Base-by-base conservation (phyloP, 2,888 invertebrate species). In the Prenolepis imparis region DNA sequence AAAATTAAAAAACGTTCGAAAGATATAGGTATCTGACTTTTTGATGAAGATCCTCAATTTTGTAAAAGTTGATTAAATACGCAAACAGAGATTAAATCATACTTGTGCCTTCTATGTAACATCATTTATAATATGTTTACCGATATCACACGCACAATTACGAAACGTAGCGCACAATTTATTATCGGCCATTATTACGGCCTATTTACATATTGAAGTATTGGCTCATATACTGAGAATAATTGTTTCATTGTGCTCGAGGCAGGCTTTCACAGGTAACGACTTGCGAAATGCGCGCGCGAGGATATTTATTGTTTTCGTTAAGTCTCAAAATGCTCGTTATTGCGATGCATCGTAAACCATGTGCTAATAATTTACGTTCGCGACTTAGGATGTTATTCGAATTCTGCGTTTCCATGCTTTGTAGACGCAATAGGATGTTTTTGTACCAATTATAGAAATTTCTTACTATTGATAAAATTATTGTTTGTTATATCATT, bases 231-330 rank as follows among this genome's bases (percentile, higher is more conserved):
- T 44, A n/a, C 32, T 41, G 28, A 57, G 36, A 24, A 66, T 66
- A 83, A 83, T 83, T 78, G 82, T 67, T 77, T 78, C 67, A 63
- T 83, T 83, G 78, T 78, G 77, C 82, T 48, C n/a, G 75, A 28
- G 68, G 82, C 48, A 24, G 5, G n/a, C 5, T 28, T 44, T 28
- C 15, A 24, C 21, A 24, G 24, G 12, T 77, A 78, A 78, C 24
- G 67, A 67, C 52, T 77, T 77, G 41, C 32, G 21, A 70, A 70
- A 78, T 48, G 68, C 57, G 12, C 67, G 52, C 67, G 52, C n/a
- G 44, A 55, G 52, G 52, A 83, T 85, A 84, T 88, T 89, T 86
- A 87, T 89, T 83, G 87, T 74, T 88, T 83, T 83, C 82, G 57
- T 15, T 55, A 63, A 39, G 59, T 61, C 57, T 86, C 18, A 24